A percentile compares a stretch with the other conserved stretches of the same genome.
These are phyloP conservation scores for Acanthis flammea DNA, from an alignment of 2,797 vertebrate genomes.

Conservation along the genomic window DNA sequence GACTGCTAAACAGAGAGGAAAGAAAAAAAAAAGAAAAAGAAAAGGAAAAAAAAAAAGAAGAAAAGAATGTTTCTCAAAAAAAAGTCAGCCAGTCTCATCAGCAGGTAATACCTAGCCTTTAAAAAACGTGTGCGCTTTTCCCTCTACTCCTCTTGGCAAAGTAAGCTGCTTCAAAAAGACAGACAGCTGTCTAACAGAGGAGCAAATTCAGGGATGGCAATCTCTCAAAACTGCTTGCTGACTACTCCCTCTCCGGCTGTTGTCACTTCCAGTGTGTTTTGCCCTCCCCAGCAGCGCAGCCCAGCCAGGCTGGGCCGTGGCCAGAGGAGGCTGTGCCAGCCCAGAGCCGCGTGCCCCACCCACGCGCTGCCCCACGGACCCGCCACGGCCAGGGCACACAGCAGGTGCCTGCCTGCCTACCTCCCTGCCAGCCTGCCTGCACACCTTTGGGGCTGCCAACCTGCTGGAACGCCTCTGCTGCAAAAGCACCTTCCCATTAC, in stretches of 20 bases:
- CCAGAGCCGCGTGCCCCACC: conserved; percentile 67
- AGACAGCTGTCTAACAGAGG: conserved; percentile 38
- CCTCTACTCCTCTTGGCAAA: not conserved
- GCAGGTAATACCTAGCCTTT: conserved; percentile 27
- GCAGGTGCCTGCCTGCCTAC: not conserved
- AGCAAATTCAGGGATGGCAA: conserved; percentile 35
- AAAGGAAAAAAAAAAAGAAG: not conserved
- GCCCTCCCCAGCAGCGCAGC: conserved; percentile 62
- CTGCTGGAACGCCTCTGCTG: conserved; percentile 49
- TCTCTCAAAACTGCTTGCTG: conserved; percentile 55
- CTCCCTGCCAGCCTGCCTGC: not conserved
- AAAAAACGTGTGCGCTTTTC: not conserved
- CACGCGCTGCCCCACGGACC: not conserved
- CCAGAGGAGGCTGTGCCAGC: conserved; percentile 60
- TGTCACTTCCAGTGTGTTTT: conserved; percentile 58
- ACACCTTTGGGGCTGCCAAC: conserved; percentile 42
- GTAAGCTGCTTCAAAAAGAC: conserved; percentile 51
- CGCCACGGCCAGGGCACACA: not conserved
- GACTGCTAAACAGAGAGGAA: conserved; percentile 34
- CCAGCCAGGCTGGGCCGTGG: conserved; percentile 76
- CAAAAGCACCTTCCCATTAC: conserved; percentile 64
- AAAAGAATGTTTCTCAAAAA: not conserved
- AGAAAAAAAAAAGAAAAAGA: not conserved
- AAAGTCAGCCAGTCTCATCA: conserved; percentile 31
- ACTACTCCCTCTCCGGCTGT: conserved; percentile 42